A percentile compares a stretch with the other conserved stretches of the same genome.
These are phyloP conservation scores for Lithophane leautieri DNA, from an alignment of 2,888 invertebrate genomes.

Conservation along the genomic window DNA sequence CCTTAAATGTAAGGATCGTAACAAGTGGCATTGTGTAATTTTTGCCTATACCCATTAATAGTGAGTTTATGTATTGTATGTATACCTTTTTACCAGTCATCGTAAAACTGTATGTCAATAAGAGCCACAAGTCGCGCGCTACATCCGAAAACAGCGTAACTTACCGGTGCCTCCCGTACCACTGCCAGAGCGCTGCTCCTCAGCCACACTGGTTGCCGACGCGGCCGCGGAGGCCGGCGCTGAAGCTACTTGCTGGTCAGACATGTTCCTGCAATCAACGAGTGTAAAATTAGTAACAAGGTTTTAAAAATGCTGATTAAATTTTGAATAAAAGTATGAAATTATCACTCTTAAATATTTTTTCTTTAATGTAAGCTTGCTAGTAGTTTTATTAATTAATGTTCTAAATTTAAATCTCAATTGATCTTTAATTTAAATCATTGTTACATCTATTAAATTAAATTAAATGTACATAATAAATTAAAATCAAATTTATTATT, in stretches of 20 bases:
- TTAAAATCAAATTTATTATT: background rate
- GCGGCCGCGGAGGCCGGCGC: constrained; percentile 74
- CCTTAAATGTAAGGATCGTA: background rate
- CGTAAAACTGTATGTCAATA: background rate
- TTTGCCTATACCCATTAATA: too few relatives aligned
- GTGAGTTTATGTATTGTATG: background rate
- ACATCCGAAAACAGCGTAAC: background rate
- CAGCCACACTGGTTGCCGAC: constrained; percentile 77
- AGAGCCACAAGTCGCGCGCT: background rate
- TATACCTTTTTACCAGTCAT: background rate
- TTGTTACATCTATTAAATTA: background rate
- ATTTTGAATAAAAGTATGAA: background rate
- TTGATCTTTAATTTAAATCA: background rate
- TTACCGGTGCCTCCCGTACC: constrained; percentile 41
- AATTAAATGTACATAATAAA: background rate
- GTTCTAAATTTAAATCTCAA: too few relatives aligned
- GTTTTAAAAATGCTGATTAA: background rate
- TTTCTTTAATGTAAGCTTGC: background rate
- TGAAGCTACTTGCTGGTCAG: constrained; percentile 78
- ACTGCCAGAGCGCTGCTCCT: constrained; percentile 78
- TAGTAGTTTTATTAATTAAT: background rate
- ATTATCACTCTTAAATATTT: background rate
- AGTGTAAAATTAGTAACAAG: background rate
- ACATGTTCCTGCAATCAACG: constrained; percentile 74
- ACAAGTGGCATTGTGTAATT: too few relatives aligned